Evolutionary conservation across 2,797 vertebrate species (phyloP).

Genomic region (Macroramphosus scolopax): DNA sequence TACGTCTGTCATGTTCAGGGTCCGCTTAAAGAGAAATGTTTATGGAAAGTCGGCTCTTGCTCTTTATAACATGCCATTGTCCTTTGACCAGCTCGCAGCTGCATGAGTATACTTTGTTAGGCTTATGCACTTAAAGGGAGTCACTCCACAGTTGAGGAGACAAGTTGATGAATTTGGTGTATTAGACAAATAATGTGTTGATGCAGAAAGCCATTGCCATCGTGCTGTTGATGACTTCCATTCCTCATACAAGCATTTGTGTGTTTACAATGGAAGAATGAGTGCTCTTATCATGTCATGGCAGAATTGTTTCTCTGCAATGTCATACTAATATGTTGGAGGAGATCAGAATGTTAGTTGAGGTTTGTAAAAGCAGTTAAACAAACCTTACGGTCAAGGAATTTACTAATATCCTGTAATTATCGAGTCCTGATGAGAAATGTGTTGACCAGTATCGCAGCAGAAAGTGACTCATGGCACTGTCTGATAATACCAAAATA

Average conservation of each 20-base stretch:
- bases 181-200: background rate
- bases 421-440: background rate
- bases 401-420: background rate
- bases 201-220: background rate
- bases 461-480: no score
- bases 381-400: background rate
- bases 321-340: background rate
- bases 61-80: slow-evolving; percentile 17
- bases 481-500: no score
- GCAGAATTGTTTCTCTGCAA: no score
- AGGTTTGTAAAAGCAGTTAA: no score
- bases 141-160: background rate
- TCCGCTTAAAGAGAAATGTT: slow-evolving; percentile 49
- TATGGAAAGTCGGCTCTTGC: slow-evolving; percentile 31
- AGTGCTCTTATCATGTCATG: no score
- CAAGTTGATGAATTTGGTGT: background rate
- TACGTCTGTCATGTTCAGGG: slow-evolving; percentile 30
- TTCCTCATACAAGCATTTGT: no score
- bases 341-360: background rate
- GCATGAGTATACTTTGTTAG: slow-evolving; percentile 11
- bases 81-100: slow-evolving; percentile 19
- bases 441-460: background rate
- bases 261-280: no score
- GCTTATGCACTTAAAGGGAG: slow-evolving; percentile 5
- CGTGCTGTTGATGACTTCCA: no score